phyloP scores from a whole-genome alignment of 2,888 invertebrate species.

The Patella caerulea region DNA sequence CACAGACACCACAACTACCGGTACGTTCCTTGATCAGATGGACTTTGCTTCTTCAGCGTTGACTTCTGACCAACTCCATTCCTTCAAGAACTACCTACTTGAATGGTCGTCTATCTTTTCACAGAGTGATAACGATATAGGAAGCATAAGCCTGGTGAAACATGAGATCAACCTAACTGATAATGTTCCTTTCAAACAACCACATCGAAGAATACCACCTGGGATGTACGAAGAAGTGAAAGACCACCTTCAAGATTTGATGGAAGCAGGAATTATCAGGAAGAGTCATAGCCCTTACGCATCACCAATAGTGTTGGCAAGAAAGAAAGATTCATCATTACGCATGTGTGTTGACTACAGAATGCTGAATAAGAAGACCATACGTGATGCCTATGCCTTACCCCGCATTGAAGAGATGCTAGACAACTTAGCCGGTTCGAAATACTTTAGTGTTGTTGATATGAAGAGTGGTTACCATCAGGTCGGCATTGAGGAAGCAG shows the following conservation, averaged over 20 bases:
- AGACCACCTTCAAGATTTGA: slow-evolving; percentile 30
- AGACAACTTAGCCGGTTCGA: not conserved
- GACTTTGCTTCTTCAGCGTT: not conserved
- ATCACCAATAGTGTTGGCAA: not conserved
- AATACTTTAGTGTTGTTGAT: too few relatives aligned
- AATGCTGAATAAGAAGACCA: slow-evolving; percentile 7
- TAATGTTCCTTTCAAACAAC: too few relatives aligned
- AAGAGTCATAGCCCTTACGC: slow-evolving; percentile 19
- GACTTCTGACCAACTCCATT: not conserved
- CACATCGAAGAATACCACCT: not conserved
- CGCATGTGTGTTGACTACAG: not conserved
- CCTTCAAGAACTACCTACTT: not conserved
- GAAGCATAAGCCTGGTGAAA: too few relatives aligned
- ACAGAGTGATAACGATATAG: slow-evolving; percentile 1
- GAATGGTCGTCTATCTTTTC: not conserved
- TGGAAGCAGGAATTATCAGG: slow-evolving; percentile 24
- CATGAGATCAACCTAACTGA: too few relatives aligned
- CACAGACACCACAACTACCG: too few relatives aligned
- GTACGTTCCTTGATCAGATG: not conserved
- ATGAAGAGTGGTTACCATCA: too few relatives aligned
- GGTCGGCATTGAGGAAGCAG: too few relatives aligned
- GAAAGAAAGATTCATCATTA: not conserved
- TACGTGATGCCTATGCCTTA: too few relatives aligned
- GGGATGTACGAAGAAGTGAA: slow-evolving; percentile 29
- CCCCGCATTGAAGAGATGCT: too few relatives aligned